phyloP scores from a whole-genome alignment of 2,888 invertebrate genomes.

The Tenthredo scrophulariae region DNA sequence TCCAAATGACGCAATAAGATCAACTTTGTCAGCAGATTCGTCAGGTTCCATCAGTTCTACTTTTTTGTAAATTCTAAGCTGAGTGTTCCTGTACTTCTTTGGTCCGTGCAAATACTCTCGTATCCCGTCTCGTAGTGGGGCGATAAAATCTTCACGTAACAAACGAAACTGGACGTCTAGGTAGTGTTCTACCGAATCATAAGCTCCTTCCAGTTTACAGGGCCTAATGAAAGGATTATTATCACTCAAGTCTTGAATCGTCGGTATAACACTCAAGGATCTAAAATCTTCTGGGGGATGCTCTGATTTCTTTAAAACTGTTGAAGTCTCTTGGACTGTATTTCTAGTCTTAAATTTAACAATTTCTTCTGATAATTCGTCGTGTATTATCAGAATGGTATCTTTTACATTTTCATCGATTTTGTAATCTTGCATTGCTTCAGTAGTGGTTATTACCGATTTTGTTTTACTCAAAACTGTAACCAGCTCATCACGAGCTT shows the following conservation, averaged over 20 bases:
- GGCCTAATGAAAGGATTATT: constrained; percentile 79
- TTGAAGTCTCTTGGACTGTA: constrained; percentile 36
- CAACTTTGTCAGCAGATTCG: constrained; percentile 77
- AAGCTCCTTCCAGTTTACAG: constrained; percentile 83
- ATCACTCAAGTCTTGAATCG: constrained; percentile 76
- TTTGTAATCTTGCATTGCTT: constrained; percentile 54
- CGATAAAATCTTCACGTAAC: constrained; percentile 89
- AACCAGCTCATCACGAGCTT: constrained; percentile 69
- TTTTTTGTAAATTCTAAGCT: constrained; percentile 78
- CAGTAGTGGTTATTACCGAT: constrained; percentile 62
- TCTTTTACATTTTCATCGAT: constrained; percentile 31
- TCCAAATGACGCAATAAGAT: constrained; percentile 78
- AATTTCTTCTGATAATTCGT: constrained; percentile 51
- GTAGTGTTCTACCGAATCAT: constrained; percentile 85
- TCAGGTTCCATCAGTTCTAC: constrained; percentile 78
- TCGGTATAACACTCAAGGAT: constrained; percentile 80
- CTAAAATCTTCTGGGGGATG: constrained; percentile 80
- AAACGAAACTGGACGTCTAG: constrained; percentile 88
- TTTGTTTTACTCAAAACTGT: constrained; percentile 65
- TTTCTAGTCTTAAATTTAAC: constrained; percentile 12
- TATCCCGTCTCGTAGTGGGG: constrained; percentile 86
- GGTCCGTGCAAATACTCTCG: constrained; percentile 80
- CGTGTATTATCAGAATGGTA: not conserved
- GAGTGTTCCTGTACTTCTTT: constrained; percentile 69
- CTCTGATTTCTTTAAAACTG: constrained; percentile 71